Evolutionary conservation across 2,113 vertebrate genomes (phyloP).

Genomic region (Prietella phreatophila): DNA sequence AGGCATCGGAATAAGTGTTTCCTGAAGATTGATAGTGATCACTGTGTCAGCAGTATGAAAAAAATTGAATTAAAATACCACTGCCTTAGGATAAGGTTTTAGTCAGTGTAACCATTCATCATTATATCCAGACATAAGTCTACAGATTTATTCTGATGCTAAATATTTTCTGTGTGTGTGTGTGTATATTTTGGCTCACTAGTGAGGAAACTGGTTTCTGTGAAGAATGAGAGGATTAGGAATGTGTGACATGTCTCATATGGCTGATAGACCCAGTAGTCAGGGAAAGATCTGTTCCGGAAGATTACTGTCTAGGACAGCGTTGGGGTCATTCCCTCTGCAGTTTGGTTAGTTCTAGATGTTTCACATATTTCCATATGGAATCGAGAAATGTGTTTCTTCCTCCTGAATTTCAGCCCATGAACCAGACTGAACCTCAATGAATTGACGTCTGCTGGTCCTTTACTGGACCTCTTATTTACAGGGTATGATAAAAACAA

Average conservation of each 20-base stretch:
- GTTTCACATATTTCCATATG: conserved; percentile 12
- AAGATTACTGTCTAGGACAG: conserved; percentile 9
- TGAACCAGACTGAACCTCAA: neutral
- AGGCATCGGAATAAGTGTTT: neutral
- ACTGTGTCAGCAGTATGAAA: conserved; percentile 28
- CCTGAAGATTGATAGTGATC: neutral
- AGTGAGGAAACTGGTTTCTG: conserved; percentile 42
- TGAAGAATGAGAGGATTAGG: conserved; percentile 53
- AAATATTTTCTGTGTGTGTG: conserved; percentile 6
- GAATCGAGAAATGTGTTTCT: neutral
- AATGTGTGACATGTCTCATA: conserved; percentile 56
- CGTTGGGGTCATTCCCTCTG: neutral
- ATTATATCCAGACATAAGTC: neutral
- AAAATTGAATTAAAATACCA: neutral
- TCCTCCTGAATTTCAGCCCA: neutral
- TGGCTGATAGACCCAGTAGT: conserved; percentile 42
- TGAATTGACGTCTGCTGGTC: neutral
- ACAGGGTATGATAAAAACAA: neutral
- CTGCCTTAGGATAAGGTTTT: neutral
- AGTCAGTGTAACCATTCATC: neutral
- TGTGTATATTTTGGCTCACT: conserved; percentile 29
- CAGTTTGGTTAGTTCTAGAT: neutral
- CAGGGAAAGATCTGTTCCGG: conserved; percentile 11
- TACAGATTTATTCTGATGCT: neutral
- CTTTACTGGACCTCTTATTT: neutral